Evolutionary conservation across 2,113 vertebrate species (phyloP).

Genomic region (Antigone vipio): DNA sequence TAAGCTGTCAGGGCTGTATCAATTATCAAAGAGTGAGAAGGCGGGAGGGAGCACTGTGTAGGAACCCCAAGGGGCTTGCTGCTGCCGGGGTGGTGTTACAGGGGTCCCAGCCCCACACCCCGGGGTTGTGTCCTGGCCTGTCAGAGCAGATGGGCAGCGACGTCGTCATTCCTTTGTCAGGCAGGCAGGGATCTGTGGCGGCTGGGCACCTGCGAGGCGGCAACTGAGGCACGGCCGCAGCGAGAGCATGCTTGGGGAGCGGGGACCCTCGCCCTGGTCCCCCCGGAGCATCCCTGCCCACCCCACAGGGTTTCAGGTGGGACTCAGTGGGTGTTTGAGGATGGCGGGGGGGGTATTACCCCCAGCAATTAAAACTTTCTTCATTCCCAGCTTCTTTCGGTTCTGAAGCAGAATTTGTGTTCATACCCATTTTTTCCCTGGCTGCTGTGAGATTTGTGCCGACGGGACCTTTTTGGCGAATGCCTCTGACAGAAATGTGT

Average conservation of each 20-base stretch:
- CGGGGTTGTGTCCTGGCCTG: neutral
- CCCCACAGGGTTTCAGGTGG: neutral
- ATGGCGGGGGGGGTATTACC: neutral
- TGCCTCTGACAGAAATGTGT: conserved; percentile 50
- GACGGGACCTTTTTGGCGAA: conserved; percentile 33
- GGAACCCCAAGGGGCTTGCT: neutral
- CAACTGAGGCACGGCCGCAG: neutral
- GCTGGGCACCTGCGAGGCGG: neutral
- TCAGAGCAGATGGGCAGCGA: fast-evolving
- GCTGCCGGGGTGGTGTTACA: neutral
- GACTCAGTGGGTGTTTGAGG: fast-evolving
- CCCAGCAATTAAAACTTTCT: neutral
- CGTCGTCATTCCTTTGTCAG: fast-evolving
- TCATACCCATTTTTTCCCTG: neutral
- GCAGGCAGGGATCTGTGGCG: neutral
- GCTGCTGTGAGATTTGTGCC: conserved; percentile 5
- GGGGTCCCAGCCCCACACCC: neutral
- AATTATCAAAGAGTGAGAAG: neutral
- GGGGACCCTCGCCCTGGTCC: neutral
- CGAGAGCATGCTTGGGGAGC: fast-evolving
- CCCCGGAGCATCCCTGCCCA: neutral
- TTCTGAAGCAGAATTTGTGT: neutral
- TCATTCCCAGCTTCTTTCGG: neutral
- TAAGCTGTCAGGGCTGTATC: neutral
- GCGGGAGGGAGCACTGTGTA: fast-evolving